Percentiles rank a stretch among this genome's conserved stretches.
These are phyloP conservation scores for Wiebesia pumilae DNA, from an alignment of 1,140 invertebrate genomes.

Conservation along the genomic window DNA sequence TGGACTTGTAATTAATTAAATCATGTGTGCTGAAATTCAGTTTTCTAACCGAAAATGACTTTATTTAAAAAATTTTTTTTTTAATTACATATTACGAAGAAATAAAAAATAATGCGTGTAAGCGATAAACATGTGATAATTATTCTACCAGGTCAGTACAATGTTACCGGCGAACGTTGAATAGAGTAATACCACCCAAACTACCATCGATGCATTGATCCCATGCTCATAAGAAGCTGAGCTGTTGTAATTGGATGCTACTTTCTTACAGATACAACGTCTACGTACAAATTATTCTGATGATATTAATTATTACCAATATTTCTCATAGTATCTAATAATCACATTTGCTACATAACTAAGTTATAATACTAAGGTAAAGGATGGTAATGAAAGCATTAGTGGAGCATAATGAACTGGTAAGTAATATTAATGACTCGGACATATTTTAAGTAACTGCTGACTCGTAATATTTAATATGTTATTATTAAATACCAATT, in stretches of 20 bases:
- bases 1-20: background rate
- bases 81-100: too few relatives aligned
- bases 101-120: too few relatives aligned
- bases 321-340: background rate
- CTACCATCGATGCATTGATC: background rate
- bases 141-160: too few relatives aligned
- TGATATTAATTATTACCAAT: background rate
- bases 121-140: too few relatives aligned
- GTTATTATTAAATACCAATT: background rate
- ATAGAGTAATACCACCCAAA: background rate
- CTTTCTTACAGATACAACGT: background rate
- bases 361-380: background rate
- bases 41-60: background rate
- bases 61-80: too few relatives aligned
- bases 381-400: background rate
- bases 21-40: background rate
- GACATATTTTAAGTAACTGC: background rate
- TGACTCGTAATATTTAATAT: background rate
- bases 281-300: background rate
- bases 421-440: conserved; percentile 4
- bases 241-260: background rate
- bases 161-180: background rate
- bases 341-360: background rate
- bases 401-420: background rate
- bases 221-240: background rate